phyloP scores from a whole-genome alignment of 1,140 invertebrate species.

The Chironomus tepperi region DNA sequence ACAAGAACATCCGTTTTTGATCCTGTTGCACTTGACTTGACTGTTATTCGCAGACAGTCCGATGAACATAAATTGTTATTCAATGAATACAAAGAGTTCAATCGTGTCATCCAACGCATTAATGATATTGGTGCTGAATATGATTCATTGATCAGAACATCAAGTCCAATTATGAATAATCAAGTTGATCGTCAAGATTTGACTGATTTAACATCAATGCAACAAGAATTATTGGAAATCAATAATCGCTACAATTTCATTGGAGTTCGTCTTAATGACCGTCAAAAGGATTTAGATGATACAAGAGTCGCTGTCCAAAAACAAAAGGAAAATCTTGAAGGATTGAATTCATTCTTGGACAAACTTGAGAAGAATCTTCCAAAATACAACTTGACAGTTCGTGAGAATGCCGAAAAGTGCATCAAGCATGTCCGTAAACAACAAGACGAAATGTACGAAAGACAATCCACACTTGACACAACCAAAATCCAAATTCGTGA shows the following conservation, averaged over 20 bases:
- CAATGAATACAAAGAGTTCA: slow-evolving; percentile 84
- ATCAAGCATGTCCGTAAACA: slow-evolving; percentile 74
- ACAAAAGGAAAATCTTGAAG: slow-evolving; percentile 74
- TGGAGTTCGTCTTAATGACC: slow-evolving; percentile 76
- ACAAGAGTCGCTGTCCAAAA: slow-evolving; percentile 72
- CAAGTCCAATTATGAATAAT: slow-evolving; percentile 59
- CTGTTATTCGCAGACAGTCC: slow-evolving; percentile 72
- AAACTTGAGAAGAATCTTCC: slow-evolving; percentile 73
- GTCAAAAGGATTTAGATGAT: slow-evolving; percentile 78
- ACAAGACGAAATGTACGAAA: slow-evolving; percentile 88
- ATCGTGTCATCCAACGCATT: slow-evolving; percentile 77
- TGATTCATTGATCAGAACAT: slow-evolving; percentile 67
- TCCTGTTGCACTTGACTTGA: slow-evolving; percentile 78
- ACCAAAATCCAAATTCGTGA: slow-evolving; percentile 81
- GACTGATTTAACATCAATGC: slow-evolving; percentile 76
- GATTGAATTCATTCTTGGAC: slow-evolving; percentile 67
- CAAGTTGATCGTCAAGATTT: slow-evolving; percentile 67
- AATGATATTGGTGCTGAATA: slow-evolving; percentile 82
- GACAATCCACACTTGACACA: slow-evolving; percentile 81
- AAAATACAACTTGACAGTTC: slow-evolving; percentile 69
- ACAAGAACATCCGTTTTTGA: slow-evolving; percentile 60
- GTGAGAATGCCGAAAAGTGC: slow-evolving; percentile 85
- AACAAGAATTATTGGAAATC: slow-evolving; percentile 87
- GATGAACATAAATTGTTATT: slow-evolving; percentile 81
- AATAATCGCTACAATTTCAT: slow-evolving; percentile 86